These are phyloP conservation scores for Meloidogyne hapla DNA, from an alignment of 1,140 invertebrate genomes.

Conservation along the genomic window DNA sequence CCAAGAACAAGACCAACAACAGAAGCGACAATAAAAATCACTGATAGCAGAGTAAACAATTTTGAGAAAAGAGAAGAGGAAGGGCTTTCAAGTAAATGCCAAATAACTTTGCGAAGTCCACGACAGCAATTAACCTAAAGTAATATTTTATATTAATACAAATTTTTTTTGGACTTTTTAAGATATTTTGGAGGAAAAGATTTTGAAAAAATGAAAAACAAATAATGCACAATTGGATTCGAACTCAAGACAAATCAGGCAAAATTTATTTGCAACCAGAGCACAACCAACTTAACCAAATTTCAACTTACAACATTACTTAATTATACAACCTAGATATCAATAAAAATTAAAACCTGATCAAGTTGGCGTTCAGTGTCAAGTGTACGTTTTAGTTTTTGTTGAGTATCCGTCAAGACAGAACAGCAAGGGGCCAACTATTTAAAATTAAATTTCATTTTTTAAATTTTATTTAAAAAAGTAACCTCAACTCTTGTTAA, in stretches of 20 bases:
- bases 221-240: too few relatives aligned
- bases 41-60: conserved; percentile 55
- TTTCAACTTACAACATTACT: neutral
- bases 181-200: neutral
- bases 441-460: conserved; percentile 23
- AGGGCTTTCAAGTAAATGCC: conserved; percentile 58
- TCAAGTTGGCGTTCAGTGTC: conserved; percentile 52
- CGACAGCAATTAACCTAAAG: conserved; percentile 44
- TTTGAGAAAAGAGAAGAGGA: conserved; percentile 54
- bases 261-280: too few relatives aligned
- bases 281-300: too few relatives aligned
- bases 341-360: conserved; percentile 27
- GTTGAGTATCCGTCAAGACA: conserved; percentile 33
- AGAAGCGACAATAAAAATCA: conserved; percentile 58
- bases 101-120: conserved; percentile 50
- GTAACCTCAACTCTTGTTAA: conserved; percentile 64
- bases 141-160: too few relatives aligned
- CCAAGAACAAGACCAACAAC: conserved; percentile 59
- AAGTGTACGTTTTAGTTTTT: conserved; percentile 34
- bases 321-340: neutral
- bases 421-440: conserved; percentile 57
- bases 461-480: neutral
- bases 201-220: neutral
- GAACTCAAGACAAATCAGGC: too few relatives aligned
- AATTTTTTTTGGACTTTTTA: neutral